Evolutionary conservation across 2,888 invertebrate genomes (phyloP), one percentile per base, ranked within the genome.

Genomic region (Drosophila antonietae): DNA sequence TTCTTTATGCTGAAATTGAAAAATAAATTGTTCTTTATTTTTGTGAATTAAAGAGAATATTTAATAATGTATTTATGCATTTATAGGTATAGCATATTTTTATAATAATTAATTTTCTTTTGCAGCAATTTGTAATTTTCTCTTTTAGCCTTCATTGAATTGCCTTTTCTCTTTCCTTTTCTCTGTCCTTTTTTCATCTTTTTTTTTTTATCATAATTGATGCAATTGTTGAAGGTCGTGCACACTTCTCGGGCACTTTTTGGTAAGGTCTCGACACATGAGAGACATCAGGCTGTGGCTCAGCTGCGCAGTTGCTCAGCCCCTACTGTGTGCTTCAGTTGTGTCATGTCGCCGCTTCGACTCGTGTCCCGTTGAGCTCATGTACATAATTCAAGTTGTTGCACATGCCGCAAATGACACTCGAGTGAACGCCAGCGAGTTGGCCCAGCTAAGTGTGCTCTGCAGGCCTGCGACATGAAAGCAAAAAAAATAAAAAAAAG

Each of bases 371-470:
- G 87, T 65, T 39, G 60, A 51, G 57, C 80, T 89, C 88, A 71
- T 89, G 90, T 89, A 73, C 90, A 89, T 84, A 84, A 89, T 89
- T 84, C 84, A 84, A 84, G 84, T 85, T 89, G 84, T 89, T 84
- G 84, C 84, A 89, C 84, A 89, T 84, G 84, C 90, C 85, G 49
- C 81, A 81, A 72, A 83, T 79, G 78, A 78, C 81, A 79, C 78
- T 81, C 74, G 61, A 81, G 73, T 49, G 47, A 52, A 66, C 66
- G 65, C 70, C 75, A 64, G 55, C 47, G 49, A 35, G 67, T 58
- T 43, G 73, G 69, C 66, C 72, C 58, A 60, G 77, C 57, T 66
- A 71, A 87, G 84, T 73, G 89, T 83, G 68, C 84, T 89, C 78
- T 71, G 33, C 49, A 51, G 65, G 69, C 68, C 56, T 31, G 49